Conservation (phyloP, 2,113 vertebrate species). For the Epinephelus lanceolatus region DNA sequence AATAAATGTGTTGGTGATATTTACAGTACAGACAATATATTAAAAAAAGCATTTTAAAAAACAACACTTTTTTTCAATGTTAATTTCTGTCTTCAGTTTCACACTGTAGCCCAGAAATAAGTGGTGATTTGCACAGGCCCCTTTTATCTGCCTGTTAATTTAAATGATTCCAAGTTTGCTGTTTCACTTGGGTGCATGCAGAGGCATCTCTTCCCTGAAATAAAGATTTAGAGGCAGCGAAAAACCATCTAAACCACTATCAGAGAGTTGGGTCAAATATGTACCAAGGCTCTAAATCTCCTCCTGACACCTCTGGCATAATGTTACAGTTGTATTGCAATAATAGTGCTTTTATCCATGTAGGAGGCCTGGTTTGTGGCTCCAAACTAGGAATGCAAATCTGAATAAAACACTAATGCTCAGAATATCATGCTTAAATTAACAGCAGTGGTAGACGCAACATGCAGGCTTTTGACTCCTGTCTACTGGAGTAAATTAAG, state of each 20-base stretch:
- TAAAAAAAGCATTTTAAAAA: neutral
- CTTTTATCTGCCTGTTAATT: neutral
- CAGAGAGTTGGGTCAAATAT: conserved; percentile 17
- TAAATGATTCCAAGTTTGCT: conserved; percentile 14
- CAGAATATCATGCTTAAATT: conserved; percentile 49
- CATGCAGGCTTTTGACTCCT: conserved; percentile 3
- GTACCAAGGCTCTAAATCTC: neutral
- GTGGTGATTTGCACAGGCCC: conserved; percentile 9
- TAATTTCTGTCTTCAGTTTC: neutral
- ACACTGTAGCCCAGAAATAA: neutral
- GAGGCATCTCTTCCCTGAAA: neutral
- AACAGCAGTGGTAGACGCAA: conserved; percentile 36
- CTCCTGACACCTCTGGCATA: conserved; percentile 23
- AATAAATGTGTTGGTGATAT: neutral
- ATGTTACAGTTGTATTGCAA: conserved; percentile 33
- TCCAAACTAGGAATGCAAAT: conserved; percentile 45
- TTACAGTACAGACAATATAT: neutral
- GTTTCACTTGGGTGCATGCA: conserved; percentile 7
- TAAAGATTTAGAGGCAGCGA: conserved; percentile 8
- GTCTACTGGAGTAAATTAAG: neutral
- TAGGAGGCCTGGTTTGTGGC: conserved; percentile 45
- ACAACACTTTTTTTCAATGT: no score
- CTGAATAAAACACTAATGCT: conserved; percentile 38
- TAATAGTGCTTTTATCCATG: conserved; percentile 49
- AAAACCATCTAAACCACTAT: conserved; percentile 19